Conservation (phyloP, 2,888 invertebrate species). For the Caenorhabditis panamensis region DNA sequence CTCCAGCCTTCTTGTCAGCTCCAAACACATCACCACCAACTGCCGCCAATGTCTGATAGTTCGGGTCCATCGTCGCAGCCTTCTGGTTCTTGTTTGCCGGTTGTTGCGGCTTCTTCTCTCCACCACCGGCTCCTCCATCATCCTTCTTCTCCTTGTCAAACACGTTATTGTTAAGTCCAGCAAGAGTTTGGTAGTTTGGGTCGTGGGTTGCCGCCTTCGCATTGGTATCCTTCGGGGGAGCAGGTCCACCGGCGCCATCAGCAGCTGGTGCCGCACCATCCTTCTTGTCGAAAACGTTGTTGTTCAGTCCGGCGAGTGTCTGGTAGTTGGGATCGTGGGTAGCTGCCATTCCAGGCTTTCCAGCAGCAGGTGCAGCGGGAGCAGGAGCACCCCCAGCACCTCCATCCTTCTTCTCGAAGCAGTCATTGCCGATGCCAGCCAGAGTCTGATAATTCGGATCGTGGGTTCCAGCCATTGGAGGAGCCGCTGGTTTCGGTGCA, state of each 20-base stretch:
- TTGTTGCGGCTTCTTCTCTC: not conserved
- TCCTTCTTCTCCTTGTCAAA: conserved; percentile 4
- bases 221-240: conserved; percentile 3
- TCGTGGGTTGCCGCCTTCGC: conserved; percentile 15
- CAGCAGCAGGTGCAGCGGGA: conserved; percentile 22
- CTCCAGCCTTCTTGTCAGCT: conserved; percentile 22
- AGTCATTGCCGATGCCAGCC: conserved; percentile 30
- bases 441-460: conserved; percentile 47
- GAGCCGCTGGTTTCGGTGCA: not conserved
- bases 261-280: too few species aligned
- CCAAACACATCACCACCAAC: conserved; percentile 25
- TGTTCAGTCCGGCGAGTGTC: conserved; percentile 45
- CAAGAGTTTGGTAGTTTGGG: conserved; percentile 14
- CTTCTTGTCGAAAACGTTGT: conserved; percentile 40
- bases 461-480: conserved; percentile 27
- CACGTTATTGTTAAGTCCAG: too few species aligned
- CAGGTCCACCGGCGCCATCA: not conserved
- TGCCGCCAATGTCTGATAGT: conserved; percentile 31
- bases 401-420: conserved; percentile 27
- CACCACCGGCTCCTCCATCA: not conserved
- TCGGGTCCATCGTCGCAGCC: conserved; percentile 23
- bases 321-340: conserved; percentile 49
- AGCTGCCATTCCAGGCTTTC: conserved; percentile 34
- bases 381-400: conserved; percentile 15
- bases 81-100: conserved; percentile 5